Evolutionary conservation across 2,888 invertebrate species (phyloP), one percentile per base, ranked within the genome.

Genomic region (Esperia sulphurella): DNA sequence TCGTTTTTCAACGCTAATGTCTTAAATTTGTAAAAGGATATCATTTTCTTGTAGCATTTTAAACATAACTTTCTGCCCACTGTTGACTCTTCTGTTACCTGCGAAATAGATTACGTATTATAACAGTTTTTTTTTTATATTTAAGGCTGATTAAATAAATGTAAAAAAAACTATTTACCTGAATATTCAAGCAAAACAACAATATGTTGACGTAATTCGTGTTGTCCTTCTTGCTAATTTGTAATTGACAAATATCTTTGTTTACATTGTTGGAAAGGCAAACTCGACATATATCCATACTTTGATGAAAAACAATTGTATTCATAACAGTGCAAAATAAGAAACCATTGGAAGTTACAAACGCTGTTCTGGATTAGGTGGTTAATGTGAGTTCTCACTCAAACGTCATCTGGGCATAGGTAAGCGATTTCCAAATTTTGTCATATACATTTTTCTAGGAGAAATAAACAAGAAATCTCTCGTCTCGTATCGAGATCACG

Each of bases 11-110:
- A 50, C 37, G 82, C 85, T 52, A 75, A 52, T 14, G 57, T 52
- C 61, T 87, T 87, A 53, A 86, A 87, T 52, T 78, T 66, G 49
- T 80, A 65, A 55, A 75, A 83, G 10, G 68, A 58, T 48, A 78
- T 43, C 29, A 83, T 65, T 62, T 79, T 83, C 48, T 55, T 71
- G 53, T 63, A 80, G 57, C 87, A 87, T 61, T 76, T 72, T 48
- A 61, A 41, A 65, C 87, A 87, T 40, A 86, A 50, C 50, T 79
- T 81, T 58, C 71, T 71, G 56, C 63, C 72, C 9, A 70, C 41
- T 52, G 68, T 74, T 28, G 71, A 61, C 40, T 74, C 61, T 49
- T 65, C 45, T 12, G 55, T 50, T 13, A 84, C 58, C 85, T 85
- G 49, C 13, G 29, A 41, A 41, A 3, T 30, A 30, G 12, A 10